Evolutionary conservation across 2,888 invertebrate species (phyloP).

Genomic region (Hypomecis atomaria): DNA sequence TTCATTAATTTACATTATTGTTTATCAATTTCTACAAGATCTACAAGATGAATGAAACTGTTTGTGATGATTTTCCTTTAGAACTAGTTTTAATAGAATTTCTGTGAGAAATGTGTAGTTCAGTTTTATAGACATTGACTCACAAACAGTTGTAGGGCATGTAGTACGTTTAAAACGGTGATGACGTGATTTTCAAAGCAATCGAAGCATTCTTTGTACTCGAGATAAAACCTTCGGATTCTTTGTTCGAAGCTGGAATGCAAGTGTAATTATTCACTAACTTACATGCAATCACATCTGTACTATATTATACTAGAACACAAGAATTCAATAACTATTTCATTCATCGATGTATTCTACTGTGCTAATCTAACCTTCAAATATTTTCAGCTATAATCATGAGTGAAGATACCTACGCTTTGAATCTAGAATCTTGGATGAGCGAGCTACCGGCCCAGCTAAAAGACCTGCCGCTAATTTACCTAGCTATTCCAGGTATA

Average conservation of each 20-base stretch:
- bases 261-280: conserved; percentile 20
- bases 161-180: neutral
- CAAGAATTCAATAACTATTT: conserved; percentile 4
- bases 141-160: conserved; percentile 9
- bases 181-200: conserved; percentile 29
- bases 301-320: conserved; percentile 6
- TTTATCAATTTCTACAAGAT: conserved; percentile 2
- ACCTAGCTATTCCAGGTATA: conserved; percentile 91
- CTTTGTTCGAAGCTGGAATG: conserved; percentile 33
- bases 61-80: neutral
- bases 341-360: conserved; percentile 12
- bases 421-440: conserved; percentile 88
- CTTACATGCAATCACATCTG: conserved; percentile 28
- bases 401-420: conserved; percentile 60
- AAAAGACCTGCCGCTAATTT: conserved; percentile 86
- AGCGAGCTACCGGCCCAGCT: conserved; percentile 84
- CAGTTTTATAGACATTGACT: neutral
- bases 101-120: neutral
- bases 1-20: conserved; percentile 11
- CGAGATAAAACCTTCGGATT: conserved; percentile 22
- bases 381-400: conserved; percentile 61
- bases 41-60: neutral
- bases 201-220: conserved; percentile 11
- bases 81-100: neutral
- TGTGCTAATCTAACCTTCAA: neutral